Evolutionary conservation across 2,888 invertebrate genomes (phyloP).

Genomic region (Eupithecia tripunctaria): DNA sequence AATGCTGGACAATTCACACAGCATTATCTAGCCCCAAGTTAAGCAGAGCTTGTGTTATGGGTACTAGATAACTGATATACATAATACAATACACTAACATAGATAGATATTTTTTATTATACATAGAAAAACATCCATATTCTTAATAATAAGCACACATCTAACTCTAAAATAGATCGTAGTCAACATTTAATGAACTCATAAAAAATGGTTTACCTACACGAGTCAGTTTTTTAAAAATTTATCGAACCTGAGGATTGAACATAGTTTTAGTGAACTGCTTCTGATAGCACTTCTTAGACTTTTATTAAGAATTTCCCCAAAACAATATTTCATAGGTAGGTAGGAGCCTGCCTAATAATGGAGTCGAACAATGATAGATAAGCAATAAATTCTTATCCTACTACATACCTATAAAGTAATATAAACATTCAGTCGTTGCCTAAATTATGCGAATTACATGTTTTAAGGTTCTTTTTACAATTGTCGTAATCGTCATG

Average conservation of each 20-base stretch:
- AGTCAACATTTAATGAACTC: not conserved
- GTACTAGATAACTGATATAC: no score
- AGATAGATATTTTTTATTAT: no score
- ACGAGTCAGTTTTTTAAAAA: not conserved
- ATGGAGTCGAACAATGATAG: not conserved
- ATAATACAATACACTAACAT: no score
- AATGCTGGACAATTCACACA: no score
- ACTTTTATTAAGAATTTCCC: no score
- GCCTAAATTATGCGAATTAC: constrained; percentile 69
- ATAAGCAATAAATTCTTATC: not conserved
- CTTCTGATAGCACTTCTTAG: not conserved
- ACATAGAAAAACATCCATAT: no score
- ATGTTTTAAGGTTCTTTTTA: constrained; percentile 65
- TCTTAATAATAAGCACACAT: not conserved
- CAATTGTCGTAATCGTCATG: constrained; percentile 82
- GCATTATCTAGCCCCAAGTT: no score
- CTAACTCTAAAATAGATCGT: not conserved
- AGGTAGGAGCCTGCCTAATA: no score
- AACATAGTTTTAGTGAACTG: not conserved
- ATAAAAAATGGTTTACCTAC: not conserved
- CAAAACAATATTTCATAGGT: no score
- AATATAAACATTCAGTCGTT: constrained; percentile 76
- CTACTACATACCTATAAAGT: constrained; percentile 46
- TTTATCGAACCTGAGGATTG: no score
- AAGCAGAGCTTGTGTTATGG: no score